phyloP scores from a whole-genome alignment of 2,797 vertebrate species.

The Mormyrus proboscirostris region DNA sequence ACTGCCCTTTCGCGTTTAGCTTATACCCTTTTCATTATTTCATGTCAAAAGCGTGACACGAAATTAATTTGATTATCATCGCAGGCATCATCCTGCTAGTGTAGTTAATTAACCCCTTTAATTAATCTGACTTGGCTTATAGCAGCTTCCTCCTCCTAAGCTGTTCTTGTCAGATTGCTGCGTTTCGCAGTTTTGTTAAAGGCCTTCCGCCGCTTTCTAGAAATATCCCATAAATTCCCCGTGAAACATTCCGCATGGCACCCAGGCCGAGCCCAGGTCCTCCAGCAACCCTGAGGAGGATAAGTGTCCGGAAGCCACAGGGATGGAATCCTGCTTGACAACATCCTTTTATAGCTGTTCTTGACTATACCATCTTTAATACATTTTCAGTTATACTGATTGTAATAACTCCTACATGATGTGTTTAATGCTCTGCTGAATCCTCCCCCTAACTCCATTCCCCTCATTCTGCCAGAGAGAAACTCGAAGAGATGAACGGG shows the following conservation, averaged over 20 bases:
- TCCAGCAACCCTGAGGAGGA: background rate
- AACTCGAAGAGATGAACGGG: background rate
- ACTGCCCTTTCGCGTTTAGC: background rate
- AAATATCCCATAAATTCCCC: background rate
- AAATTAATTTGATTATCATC: background rate
- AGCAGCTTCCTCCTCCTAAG: background rate
- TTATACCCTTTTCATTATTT: background rate
- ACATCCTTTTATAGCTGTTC: background rate
- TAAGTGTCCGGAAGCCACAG: background rate
- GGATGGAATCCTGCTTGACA: background rate
- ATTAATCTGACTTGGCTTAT: background rate
- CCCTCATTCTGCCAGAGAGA: constrained; percentile 36
- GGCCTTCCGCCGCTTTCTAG: background rate
- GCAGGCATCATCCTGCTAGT: background rate
- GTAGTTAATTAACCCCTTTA: background rate
- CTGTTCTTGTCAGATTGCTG: background rate
- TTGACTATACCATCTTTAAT: background rate
- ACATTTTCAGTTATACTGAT: constrained; percentile 13
- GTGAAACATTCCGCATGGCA: background rate
- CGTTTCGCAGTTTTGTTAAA: background rate
- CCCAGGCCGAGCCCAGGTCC: background rate
- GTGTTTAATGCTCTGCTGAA: constrained; percentile 35
- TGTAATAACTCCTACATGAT: constrained; percentile 44
- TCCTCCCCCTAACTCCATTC: constrained; percentile 38
- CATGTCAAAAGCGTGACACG: background rate